Evolutionary conservation across 2,113 vertebrate species (phyloP).

Genomic region (Melanerpes aurifrons): DNA sequence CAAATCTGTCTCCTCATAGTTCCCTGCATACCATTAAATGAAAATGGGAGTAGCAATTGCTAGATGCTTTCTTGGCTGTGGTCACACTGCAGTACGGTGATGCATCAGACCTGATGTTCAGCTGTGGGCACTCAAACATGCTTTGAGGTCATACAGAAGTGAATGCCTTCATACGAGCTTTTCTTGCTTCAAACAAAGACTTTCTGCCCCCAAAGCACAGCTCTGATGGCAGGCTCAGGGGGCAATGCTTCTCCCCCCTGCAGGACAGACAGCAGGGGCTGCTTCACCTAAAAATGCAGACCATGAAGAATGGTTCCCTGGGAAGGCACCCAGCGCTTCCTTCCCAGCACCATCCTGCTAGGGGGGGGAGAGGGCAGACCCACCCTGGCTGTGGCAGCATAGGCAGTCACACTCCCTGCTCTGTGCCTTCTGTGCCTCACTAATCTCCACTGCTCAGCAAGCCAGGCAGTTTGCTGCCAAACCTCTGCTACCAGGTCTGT

Average conservation of each 20-base stretch:
- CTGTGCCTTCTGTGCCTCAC: accelerated
- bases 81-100: too few relatives aligned
- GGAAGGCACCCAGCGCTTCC: accelerated
- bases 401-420: accelerated
- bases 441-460: not conserved
- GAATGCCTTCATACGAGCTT: not conserved
- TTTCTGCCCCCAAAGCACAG: not conserved
- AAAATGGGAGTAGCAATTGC: too few relatives aligned
- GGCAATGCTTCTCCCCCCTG: not conserved
- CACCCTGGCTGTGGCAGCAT: accelerated
- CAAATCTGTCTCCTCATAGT: too few relatives aligned
- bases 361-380: not conserved
- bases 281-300: not conserved
- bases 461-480: accelerated
- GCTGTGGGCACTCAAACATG: too few relatives aligned
- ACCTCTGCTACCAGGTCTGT: too few relatives aligned
- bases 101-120: too few relatives aligned
- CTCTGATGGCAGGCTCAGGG: not conserved
- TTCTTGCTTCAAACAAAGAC: not conserved
- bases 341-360: too few relatives aligned
- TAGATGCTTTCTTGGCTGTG: too few relatives aligned
- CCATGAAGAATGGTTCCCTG: not conserved
- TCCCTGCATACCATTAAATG: too few relatives aligned
- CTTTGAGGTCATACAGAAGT: not conserved
- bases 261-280: not conserved